phyloP scores from a whole-genome alignment of 2,113 vertebrate species.

The Machaerirhynchus nigripectus region DNA sequence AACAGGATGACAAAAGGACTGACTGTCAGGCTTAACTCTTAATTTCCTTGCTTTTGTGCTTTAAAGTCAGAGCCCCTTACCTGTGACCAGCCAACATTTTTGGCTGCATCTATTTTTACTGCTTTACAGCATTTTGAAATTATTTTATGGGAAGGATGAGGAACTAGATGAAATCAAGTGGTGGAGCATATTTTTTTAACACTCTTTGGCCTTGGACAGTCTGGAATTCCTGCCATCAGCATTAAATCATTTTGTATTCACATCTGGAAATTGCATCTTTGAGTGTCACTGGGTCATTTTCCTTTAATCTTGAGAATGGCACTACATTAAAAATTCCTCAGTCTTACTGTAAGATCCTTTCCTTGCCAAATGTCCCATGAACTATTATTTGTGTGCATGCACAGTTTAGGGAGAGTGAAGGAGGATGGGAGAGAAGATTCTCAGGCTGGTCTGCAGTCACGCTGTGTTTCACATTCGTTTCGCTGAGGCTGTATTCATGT shows the following conservation, averaged over 20 bases:
- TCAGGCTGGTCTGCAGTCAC: background rate
- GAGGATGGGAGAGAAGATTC: background rate
- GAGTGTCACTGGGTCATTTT: slow-evolving; percentile 53
- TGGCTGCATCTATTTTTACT: background rate
- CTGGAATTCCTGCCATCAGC: slow-evolving; percentile 36
- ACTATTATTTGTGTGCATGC: slow-evolving; percentile 52
- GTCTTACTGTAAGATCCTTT: slow-evolving; percentile 50
- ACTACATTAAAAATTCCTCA: slow-evolving; percentile 62
- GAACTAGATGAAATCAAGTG: slow-evolving; percentile 17
- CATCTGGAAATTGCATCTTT: slow-evolving; percentile 63
- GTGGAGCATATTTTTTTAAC: slow-evolving; percentile 18
- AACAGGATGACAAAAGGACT: slow-evolving; percentile 39
- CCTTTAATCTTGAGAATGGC: slow-evolving; percentile 60
- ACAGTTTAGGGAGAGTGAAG: background rate
- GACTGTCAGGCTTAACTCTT: slow-evolving; percentile 42
- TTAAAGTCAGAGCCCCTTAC: slow-evolving; percentile 34
- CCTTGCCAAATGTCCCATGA: slow-evolving; percentile 58
- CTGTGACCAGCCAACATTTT: background rate
- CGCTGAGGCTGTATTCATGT: background rate
- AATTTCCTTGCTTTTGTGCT: slow-evolving; percentile 41
- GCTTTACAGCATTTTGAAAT: slow-evolving; percentile 23
- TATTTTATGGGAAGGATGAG: slow-evolving; percentile 21
- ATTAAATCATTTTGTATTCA: slow-evolving; percentile 50
- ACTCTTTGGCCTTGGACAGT: slow-evolving; percentile 11
- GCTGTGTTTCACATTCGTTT: background rate